Evolutionary conservation across 2,797 vertebrate genomes (phyloP).

Genomic region (Gymnoscopelus microlampas): DNA sequence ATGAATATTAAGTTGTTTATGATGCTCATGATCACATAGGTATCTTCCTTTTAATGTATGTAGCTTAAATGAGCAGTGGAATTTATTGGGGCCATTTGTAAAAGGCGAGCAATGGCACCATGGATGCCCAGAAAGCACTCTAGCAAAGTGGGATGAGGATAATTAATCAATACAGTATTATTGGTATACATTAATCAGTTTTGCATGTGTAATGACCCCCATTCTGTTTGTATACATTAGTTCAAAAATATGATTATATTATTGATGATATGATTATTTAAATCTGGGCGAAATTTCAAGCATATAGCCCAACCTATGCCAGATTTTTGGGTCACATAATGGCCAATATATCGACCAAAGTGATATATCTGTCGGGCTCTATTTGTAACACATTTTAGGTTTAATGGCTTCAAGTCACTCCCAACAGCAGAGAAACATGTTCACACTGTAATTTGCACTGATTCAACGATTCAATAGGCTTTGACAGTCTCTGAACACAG

Average conservation of each 20-base stretch:
- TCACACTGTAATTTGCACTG: neutral
- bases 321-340: too few species aligned
- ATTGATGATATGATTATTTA: too few species aligned
- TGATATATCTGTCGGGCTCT: too few species aligned
- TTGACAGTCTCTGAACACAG: neutral
- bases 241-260: neutral
- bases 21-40: slow-evolving; percentile 70
- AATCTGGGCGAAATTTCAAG: too few species aligned
- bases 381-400: neutral
- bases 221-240: slow-evolving; percentile 5
- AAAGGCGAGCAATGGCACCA: slow-evolving; percentile 20
- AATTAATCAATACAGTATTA: slow-evolving; percentile 41
- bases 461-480: slow-evolving; percentile 6
- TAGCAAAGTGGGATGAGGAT: slow-evolving; percentile 15
- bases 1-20: slow-evolving; percentile 78
- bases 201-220: neutral
- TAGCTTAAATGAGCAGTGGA: slow-evolving; percentile 47
- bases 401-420: neutral
- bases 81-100: slow-evolving; percentile 33
- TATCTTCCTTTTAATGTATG: slow-evolving; percentile 46
- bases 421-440: neutral
- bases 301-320: too few species aligned
- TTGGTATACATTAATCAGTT: neutral
- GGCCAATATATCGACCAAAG: too few species aligned
- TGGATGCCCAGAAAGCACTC: slow-evolving; percentile 30